Percentiles rank a stretch among this genome's conserved stretches.
Conservation (phyloP, 2,888 invertebrate genomes). For the Ichneumoninae sp. region DNA sequence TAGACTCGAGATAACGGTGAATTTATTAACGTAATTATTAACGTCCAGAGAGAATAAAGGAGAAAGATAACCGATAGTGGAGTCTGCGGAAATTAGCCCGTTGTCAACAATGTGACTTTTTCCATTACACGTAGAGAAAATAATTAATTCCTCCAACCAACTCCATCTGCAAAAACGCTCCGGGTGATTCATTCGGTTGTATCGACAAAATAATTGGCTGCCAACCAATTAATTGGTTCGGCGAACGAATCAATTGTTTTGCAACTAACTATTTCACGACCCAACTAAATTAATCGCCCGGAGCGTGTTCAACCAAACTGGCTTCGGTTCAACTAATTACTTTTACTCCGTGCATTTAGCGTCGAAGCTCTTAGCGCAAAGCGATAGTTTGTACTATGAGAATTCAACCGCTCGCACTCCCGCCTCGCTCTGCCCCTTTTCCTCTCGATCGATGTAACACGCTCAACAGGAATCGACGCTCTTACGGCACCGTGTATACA, state of each 20-base stretch:
- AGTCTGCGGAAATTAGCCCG: slow-evolving; percentile 26
- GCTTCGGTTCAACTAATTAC: background rate
- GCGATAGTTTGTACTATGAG: background rate
- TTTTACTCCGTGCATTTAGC: background rate
- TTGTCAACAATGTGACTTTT: slow-evolving; percentile 6
- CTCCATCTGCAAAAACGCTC: too few species aligned
- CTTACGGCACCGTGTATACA: slow-evolving; percentile 62
- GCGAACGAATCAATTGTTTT: too few species aligned
- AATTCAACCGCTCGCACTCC: background rate
- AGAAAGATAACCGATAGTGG: slow-evolving; percentile 41
- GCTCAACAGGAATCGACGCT: slow-evolving; percentile 72
- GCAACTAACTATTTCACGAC: background rate
- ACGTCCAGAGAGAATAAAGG: slow-evolving; percentile 57
- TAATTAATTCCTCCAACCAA: too few species aligned
- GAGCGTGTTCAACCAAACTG: background rate
- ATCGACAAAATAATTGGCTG: too few species aligned
- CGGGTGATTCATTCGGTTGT: too few species aligned
- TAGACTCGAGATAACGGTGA: slow-evolving; percentile 50
- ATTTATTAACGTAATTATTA: slow-evolving; percentile 70
- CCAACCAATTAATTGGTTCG: too few species aligned
- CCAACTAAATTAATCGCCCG: background rate
- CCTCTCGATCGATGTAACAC: slow-evolving; percentile 67
- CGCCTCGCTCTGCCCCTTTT: background rate
- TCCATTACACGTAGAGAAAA: background rate
- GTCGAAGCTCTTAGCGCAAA: background rate